A percentile compares a stretch with the other conserved stretches of the same genome.
phyloP scores from a whole-genome alignment of 2,113 vertebrate genomes.

The Chamaetylas fuelleborni region DNA sequence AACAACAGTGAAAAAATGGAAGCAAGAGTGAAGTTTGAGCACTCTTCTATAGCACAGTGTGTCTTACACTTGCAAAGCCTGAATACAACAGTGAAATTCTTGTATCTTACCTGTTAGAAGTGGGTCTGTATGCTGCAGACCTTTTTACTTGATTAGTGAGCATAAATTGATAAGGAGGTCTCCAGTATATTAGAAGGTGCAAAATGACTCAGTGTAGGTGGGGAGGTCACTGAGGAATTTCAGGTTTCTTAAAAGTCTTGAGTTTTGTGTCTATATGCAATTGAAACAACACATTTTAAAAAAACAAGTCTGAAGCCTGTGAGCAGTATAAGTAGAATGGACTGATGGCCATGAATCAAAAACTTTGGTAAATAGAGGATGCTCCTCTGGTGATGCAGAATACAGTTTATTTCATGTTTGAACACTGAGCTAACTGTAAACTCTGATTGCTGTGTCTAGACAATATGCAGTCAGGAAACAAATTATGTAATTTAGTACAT shows the following conservation, averaged over 20 bases:
- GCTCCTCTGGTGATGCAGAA: neutral
- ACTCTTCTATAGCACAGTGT: neutral
- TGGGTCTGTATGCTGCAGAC: neutral
- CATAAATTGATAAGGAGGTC: neutral
- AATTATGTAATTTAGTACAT: fast-evolving
- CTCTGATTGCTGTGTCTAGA: neutral
- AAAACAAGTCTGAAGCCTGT: neutral
- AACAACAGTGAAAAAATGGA: neutral
- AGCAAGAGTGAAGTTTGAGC: neutral
- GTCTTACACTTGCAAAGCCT: neutral
- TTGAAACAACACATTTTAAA: neutral
- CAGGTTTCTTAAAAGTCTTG: neutral
- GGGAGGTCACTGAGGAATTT: neutral
- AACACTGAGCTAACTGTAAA: neutral
- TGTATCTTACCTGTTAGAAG: neutral
- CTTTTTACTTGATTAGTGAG: neutral
- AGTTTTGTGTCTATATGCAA: neutral
- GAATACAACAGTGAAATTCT: neutral
- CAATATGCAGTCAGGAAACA: neutral
- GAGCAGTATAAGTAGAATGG: neutral
- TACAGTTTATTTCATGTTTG: neutral
- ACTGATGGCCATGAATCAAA: fast-evolving
- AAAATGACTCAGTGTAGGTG: neutral
- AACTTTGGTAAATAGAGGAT: neutral
- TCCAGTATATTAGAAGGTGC: neutral